Base-by-base conservation (phyloP, 1,140 invertebrate genomes). In the Eulimnadia texana region DNA sequence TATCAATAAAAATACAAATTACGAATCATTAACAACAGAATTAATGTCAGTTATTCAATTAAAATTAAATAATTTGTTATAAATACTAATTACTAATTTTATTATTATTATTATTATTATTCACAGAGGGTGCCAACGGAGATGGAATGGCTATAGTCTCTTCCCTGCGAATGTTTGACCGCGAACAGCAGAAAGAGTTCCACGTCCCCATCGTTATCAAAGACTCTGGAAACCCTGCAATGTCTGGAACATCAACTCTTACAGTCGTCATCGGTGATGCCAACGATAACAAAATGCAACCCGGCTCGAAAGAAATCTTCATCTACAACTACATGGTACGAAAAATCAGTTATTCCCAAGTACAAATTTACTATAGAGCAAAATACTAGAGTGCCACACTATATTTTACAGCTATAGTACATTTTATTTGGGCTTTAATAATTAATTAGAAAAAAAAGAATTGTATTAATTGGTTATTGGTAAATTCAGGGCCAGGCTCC, bases 221-320 rank as follows among this genome's bases (percentile, higher is more conserved):
- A 58, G 75, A 76, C 64, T 88, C 84, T 65, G 89, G 86, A 54
- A 90, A 82, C 70, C 88, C 84, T 10, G 84, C 86, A 0, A 92
- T 93, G 87, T 93, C 90, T 49, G 93, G 92, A 62, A 95, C 93
- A 1, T 93, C 89, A 66, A 96, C 91, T 0, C 72, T 98, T 3
- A 95, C 90, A 0, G 90, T 98, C 6, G 88, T 94, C 22, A 96
- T 98, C 67, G 93, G 74, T 20, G 78, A 80, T 68, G 84, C 90
- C 1, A 98, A 98, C 71, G 93, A 98, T 69, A 96, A 98, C 74
- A 90, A 92, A 75, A 97, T 97, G 90, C 86, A 91, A 69, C 88
- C 91, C 0, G 94, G 94, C 0, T 86, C 86, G 1, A 98, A 98
- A 74, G 90, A 95, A 63, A 96, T 98, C 65, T 88, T 94, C 71